These are phyloP conservation scores for Hirtodrosophila confusa DNA, from an alignment of 2,888 invertebrate species.

Conservation along the genomic window DNA sequence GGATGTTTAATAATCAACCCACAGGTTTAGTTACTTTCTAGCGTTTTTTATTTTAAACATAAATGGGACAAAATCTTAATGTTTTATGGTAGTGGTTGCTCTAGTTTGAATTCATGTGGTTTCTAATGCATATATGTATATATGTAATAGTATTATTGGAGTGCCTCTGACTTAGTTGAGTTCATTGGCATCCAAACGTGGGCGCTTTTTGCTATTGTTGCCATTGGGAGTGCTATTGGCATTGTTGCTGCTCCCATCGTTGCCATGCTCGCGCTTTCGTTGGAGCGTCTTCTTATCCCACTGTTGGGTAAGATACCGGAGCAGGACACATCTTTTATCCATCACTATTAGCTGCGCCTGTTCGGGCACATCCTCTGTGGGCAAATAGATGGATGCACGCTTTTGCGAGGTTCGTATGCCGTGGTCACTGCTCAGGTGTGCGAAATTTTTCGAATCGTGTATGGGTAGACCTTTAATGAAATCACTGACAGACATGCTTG, in stretches of 20 bases:
- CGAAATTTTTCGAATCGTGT: conserved; percentile 95
- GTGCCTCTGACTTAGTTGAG: conserved; percentile 63
- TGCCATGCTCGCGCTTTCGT: conserved; percentile 80
- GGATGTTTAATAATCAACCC: too few species aligned
- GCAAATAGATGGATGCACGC: conserved; percentile 95
- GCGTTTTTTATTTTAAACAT: conserved; percentile 42
- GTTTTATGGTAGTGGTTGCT: conserved; percentile 11
- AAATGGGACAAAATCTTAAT: conserved; percentile 38
- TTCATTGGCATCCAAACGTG: conserved; percentile 80
- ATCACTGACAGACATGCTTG: conserved; percentile 90
- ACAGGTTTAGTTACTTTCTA: conserved; percentile 12
- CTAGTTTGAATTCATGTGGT: conserved; percentile 4
- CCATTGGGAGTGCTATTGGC: conserved; percentile 58
- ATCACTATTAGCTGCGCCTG: conserved; percentile 97
- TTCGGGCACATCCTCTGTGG: conserved; percentile 91
- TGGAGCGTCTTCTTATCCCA: conserved; percentile 93
- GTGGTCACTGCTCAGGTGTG: conserved; percentile 94
- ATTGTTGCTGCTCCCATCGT: conserved; percentile 48
- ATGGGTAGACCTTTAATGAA: conserved; percentile 96
- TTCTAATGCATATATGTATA: neutral
- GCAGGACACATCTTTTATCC: conserved; percentile 96
- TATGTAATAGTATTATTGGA: too few species aligned
- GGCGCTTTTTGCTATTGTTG: conserved; percentile 82
- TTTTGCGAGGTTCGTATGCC: conserved; percentile 92
- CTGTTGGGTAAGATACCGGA: conserved; percentile 96